A percentile compares a stretch with the other conserved stretches of the same genome.
These are phyloP conservation scores for Siniperca obscura DNA, from an alignment of 2,797 vertebrate species.

Conservation along the genomic window DNA sequence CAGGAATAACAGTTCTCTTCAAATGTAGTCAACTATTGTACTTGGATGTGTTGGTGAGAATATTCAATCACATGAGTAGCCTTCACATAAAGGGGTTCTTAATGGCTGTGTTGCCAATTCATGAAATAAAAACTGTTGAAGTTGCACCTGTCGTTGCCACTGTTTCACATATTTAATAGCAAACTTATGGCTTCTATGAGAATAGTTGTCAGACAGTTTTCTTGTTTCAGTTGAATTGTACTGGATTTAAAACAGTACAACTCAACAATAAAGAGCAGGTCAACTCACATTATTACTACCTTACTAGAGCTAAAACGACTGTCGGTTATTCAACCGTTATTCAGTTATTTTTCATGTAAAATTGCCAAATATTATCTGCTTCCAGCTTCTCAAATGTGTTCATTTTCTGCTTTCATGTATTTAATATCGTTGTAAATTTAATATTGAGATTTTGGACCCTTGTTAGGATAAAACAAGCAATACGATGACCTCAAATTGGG, in stretches of 20 bases:
- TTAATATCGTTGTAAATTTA: neutral
- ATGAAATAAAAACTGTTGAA: neutral
- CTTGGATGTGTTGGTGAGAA: neutral
- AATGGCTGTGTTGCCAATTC: neutral
- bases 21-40: neutral
- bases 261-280: neutral
- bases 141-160: neutral
- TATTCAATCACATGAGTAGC: neutral
- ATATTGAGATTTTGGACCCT: neutral
- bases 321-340: neutral
- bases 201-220: neutral
- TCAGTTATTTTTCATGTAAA: neutral
- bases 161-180: neutral
- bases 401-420: neutral
- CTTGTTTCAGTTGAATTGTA: too few relatives aligned
- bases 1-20: conserved; percentile 1
- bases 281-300: neutral
- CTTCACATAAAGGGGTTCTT: neutral
- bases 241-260: neutral
- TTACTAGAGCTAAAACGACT: neutral
- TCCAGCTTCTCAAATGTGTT: too few relatives aligned
- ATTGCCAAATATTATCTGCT: neutral
- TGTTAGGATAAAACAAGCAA: neutral
- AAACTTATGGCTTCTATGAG: neutral
- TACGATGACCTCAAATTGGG: neutral